These are phyloP conservation scores for Triplophysa rosa DNA, from an alignment of 2,113 vertebrate genomes.

Conservation along the genomic window DNA sequence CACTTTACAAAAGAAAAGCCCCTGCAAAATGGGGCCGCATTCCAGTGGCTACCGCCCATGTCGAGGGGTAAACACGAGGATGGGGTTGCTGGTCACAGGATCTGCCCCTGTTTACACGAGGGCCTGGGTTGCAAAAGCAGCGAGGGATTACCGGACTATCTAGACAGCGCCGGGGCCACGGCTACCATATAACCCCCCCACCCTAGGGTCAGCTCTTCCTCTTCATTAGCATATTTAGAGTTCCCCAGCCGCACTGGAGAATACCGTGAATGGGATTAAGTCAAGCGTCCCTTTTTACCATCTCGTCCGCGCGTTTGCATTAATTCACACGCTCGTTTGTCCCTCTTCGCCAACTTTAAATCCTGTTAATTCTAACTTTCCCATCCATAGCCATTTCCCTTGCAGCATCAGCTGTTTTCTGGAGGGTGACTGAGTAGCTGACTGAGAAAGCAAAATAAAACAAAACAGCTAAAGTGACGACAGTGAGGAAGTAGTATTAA, in stretches of 20 bases:
- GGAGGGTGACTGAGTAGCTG: conserved; percentile 28
- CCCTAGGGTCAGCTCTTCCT: conserved; percentile 39
- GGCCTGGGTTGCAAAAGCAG: conserved; percentile 2
- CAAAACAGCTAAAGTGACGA: not conserved
- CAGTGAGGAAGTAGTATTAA: not conserved
- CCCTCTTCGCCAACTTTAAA: conserved; percentile 58
- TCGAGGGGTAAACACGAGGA: conserved; percentile 61
- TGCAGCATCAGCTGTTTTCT: conserved; percentile 48
- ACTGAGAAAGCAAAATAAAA: conserved; percentile 6
- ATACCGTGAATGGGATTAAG: conserved; percentile 52
- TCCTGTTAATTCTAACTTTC: conserved; percentile 56
- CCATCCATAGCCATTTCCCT: conserved; percentile 59
- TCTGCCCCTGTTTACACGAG: conserved; percentile 48
- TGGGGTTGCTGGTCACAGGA: conserved; percentile 53
- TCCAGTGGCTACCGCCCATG: conserved; percentile 62
- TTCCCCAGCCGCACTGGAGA: conserved; percentile 36
- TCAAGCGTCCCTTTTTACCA: conserved; percentile 45
- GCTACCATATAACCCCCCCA: conserved; percentile 49
- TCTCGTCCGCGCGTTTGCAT: conserved; percentile 13
- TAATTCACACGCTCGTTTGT: conserved; percentile 54
- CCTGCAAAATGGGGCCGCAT: conserved; percentile 66
- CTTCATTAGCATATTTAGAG: conserved; percentile 64
- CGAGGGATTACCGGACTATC: conserved; percentile 54
- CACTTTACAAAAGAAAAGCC: conserved; percentile 66
- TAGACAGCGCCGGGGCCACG: conserved; percentile 45